Evolutionary conservation across 2,113 vertebrate species (phyloP), one percentile per base, ranked within the genome.

Genomic region (Chloropsis cyanopogon): DNA sequence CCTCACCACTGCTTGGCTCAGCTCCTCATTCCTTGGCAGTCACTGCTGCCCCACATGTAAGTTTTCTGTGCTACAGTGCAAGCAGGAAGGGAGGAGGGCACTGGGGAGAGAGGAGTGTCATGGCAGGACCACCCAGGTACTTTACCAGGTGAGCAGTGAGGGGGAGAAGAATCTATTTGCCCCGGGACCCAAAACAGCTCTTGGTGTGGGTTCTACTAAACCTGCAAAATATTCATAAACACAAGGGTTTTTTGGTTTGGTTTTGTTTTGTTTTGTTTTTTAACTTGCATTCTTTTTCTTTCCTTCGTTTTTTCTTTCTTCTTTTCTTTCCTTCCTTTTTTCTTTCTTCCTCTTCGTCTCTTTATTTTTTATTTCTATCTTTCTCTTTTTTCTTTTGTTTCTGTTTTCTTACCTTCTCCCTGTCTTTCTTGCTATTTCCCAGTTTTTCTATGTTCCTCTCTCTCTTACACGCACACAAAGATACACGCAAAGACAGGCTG

Each of bases 151-250:
- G 68, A 92, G 47, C 68, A 83, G n/a, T 94, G 90, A 95, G 80
- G 82, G 82, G 76, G 88, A 92, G 92, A 93, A 90, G 73, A 95
- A 76, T 59, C 44, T 82, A 1, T 83, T 96, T 93, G 96, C 96
- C 94, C 65, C 91, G 8, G 96, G 95, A 97, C 88, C 60, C 95
- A 93, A 97, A 97, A 95, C 94, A 97, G 5, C 24, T 86, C 83
- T 93, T 88, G 21, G 72, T 81, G 80, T 88, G 50, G 78, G 90
- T 78, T 82, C 47, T 91, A 72, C 17, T 16, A 64, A 68, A 76
- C 47, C 50, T 70, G 24, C 50, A 80, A 86, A 90, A 76, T 4
- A 23, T 70, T 82, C 0, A 0, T 56, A 82, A 94, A 90, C 28
- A 82, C 2, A 17, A 35, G 13, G 8, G 29, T 10, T 82, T 90